These are phyloP conservation scores for Eustalomyia histrio DNA, from an alignment of 2,888 invertebrate species.

Conservation along the genomic window DNA sequence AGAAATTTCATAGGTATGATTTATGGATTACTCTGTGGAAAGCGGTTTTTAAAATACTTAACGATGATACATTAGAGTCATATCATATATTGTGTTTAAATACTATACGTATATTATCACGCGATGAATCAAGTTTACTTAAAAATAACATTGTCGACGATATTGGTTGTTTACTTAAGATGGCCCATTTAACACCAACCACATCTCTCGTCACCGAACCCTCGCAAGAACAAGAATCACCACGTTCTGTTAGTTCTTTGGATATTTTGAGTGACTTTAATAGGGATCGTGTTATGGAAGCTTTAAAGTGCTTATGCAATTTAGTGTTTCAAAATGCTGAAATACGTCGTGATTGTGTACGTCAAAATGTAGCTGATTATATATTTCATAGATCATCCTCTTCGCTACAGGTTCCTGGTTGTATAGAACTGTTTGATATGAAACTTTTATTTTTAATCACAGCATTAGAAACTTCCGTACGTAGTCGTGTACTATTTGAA, in stretches of 20 bases:
- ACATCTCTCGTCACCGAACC: slow-evolving; percentile 69
- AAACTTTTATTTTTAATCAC: slow-evolving; percentile 93
- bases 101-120: slow-evolving; percentile 82
- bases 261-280: slow-evolving; percentile 67
- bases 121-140: slow-evolving; percentile 88
- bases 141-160: slow-evolving; percentile 84
- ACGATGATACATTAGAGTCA: slow-evolving; percentile 69
- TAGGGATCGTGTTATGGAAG: slow-evolving; percentile 85
- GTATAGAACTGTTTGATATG: slow-evolving; percentile 86
- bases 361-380: slow-evolving; percentile 85
- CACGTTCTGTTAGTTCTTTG: slow-evolving; percentile 55
- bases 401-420: slow-evolving; percentile 70
- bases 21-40: slow-evolving; percentile 78
- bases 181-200: slow-evolving; percentile 82
- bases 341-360: slow-evolving; percentile 82
- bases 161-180: slow-evolving; percentile 84
- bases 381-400: slow-evolving; percentile 86
- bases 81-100: slow-evolving; percentile 75
- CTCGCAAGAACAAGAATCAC: slow-evolving; percentile 55
- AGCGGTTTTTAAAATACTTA: slow-evolving; percentile 75
- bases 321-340: slow-evolving; percentile 88
- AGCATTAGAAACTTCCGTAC: slow-evolving; percentile 87
- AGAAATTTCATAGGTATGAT: slow-evolving; percentile 75
- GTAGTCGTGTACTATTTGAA: slow-evolving; percentile 84
- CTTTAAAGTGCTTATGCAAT: slow-evolving; percentile 93